Conservation (phyloP, 2,888 invertebrate genomes). For the Acrobasis suavella region DNA sequence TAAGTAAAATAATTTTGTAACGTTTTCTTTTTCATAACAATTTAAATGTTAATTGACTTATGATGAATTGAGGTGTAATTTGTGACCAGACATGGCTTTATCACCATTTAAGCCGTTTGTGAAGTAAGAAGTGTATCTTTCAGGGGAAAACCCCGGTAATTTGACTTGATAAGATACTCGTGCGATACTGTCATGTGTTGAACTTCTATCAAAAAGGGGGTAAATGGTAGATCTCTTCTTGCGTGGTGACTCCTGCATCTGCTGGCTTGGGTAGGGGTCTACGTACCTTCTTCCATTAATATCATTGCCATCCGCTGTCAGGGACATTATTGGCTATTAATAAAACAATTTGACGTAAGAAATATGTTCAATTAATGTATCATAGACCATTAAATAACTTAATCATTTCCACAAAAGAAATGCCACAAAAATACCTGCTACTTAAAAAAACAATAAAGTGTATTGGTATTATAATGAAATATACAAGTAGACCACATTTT, state of each 20-base stretch:
- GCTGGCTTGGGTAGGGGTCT: constrained; percentile 74
- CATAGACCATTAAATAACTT: background rate
- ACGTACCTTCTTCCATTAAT: constrained; percentile 71
- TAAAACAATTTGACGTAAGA: constrained; percentile 52
- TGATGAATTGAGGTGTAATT: constrained; percentile 43
- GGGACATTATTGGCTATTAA: constrained; percentile 73
- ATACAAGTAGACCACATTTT: background rate
- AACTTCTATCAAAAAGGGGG: constrained; percentile 54
- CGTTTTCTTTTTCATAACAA: background rate
- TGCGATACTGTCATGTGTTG: constrained; percentile 43
- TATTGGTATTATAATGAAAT: background rate
- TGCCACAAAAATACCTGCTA: background rate
- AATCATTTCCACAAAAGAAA: background rate
- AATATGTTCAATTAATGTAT: constrained; percentile 12
- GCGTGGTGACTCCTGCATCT: constrained; percentile 72
- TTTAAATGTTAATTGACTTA: constrained; percentile 26
- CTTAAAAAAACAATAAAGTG: too few relatives aligned
- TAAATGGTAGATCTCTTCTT: constrained; percentile 68
- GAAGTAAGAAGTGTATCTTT: constrained; percentile 73
- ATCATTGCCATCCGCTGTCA: constrained; percentile 78
- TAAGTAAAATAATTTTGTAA: too few relatives aligned
- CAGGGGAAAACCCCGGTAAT: constrained; percentile 65
- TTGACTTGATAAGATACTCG: constrained; percentile 56
- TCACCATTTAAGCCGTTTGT: constrained; percentile 48
- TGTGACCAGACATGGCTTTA: constrained; percentile 35